phyloP scores from a whole-genome alignment of 2,113 vertebrate genomes.

The Stictonetta naevosa region DNA sequence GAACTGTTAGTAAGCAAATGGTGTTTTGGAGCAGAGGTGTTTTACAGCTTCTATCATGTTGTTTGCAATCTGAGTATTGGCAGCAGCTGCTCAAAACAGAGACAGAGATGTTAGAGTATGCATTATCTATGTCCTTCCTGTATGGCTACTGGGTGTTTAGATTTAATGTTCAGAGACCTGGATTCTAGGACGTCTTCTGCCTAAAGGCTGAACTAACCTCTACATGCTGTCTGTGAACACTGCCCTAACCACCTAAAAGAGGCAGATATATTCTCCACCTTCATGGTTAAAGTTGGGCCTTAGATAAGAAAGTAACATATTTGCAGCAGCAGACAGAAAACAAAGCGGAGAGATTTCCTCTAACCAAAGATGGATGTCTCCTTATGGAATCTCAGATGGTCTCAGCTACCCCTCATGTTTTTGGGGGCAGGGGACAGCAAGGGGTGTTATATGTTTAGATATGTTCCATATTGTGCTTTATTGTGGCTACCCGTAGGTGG shows the following conservation, averaged over 20 bases:
- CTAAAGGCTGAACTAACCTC: neutral
- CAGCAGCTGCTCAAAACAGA: neutral
- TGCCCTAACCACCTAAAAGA: neutral
- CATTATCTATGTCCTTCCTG: neutral
- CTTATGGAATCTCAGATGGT: neutral
- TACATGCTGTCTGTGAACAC: neutral
- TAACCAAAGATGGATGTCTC: neutral
- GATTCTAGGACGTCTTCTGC: neutral
- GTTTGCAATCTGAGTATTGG: neutral
- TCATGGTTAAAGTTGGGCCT: neutral
- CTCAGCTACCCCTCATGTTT: neutral
- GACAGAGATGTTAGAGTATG: neutral
- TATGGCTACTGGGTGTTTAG: neutral
- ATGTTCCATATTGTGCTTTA: neutral
- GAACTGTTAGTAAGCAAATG: neutral
- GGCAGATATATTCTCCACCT: neutral
- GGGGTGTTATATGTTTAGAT: neutral
- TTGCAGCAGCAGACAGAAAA: neutral
- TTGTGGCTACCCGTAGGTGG: neutral
- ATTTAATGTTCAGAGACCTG: neutral
- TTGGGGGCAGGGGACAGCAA: too few species aligned
- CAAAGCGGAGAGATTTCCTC: neutral
- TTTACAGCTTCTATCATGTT: neutral
- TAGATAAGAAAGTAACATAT: neutral
- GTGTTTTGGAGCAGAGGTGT: neutral